Evolutionary conservation across 2,113 vertebrate species (phyloP), one percentile per base, ranked within the genome.

Genomic region (Nesogale talazaci): DNA sequence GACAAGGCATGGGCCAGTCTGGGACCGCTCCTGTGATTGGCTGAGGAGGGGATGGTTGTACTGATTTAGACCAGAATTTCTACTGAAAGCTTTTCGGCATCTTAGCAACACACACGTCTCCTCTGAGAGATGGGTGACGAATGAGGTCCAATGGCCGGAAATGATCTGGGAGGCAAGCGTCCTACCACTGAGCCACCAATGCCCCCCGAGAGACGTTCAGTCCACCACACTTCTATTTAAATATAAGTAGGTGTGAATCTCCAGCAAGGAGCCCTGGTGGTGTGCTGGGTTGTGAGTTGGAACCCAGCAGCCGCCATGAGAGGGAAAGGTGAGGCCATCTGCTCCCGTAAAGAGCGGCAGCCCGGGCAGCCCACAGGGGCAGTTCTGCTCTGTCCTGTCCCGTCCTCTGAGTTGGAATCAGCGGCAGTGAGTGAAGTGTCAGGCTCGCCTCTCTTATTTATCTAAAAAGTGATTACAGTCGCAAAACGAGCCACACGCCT

Each of bases 401-500:
- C 9, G 46, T 52, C 46, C 46, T 52, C 14, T 52, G 46, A 52
- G 10, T 52, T 52, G 46, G 46, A 52, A 5, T 52, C 46, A 52
- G 14, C 46, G 46, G 46, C 46, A 52, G 9, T 52, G 46, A 52
- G 46, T 52, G 46, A 52, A 52, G 9, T 10, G 46, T 52, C 9
- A 8, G 46, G 46, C 9, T 12, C 46, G 46, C 10, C 9, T 52
- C 46, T 80, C 29, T 88, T 77, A 81, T 81, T 40, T 89, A 94
- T 93, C 27, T 76, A 57, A 97, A 97, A 89, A 56, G 34, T 63
- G 95, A 67, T 86, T 79, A 94, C 81, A 80, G 72, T 83, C 91
- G 95, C 92, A 97, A 96, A 83, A 69, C 61, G 42, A 95, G 65
- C 61, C 52, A 46, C 80, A 94, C 92, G 93, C 15, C 56, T 94